Conservation (phyloP, 2,113 vertebrate species). For the Percina caprodes region DNA sequence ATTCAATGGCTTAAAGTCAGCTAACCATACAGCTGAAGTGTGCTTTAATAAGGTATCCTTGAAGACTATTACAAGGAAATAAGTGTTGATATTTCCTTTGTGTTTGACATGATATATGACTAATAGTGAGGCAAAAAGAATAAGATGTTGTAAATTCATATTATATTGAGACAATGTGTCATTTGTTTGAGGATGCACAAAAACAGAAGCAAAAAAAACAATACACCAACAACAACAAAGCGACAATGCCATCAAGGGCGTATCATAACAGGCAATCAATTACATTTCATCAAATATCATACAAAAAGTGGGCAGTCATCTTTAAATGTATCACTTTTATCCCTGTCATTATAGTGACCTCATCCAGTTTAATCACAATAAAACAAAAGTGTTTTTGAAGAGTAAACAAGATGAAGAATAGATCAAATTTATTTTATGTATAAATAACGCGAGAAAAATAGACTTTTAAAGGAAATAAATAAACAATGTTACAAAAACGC, state of each 20-base stretch:
- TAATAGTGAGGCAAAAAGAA: background rate
- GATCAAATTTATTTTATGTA: constrained; percentile 33
- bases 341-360: constrained; percentile 7
- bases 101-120: constrained; percentile 18
- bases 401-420: constrained; percentile 3
- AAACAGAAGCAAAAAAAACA: background rate
- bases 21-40: constrained; percentile 69
- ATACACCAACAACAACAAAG: constrained; percentile 13
- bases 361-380: constrained; percentile 40
- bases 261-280: constrained; percentile 15
- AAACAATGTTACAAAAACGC: constrained; percentile 50
- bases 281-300: constrained; percentile 22
- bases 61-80: constrained; percentile 48
- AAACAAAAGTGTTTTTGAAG: constrained; percentile 46
- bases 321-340: constrained; percentile 28
- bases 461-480: constrained; percentile 32
- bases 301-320: background rate
- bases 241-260: constrained; percentile 26
- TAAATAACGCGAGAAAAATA: constrained; percentile 52
- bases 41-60: constrained; percentile 74
- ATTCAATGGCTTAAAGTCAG: constrained; percentile 71
- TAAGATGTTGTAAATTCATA: background rate
- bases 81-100: constrained; percentile 5
- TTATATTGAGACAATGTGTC: background rate
- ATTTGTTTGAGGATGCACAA: constrained; percentile 24